Evolutionary conservation across 2,797 vertebrate species (phyloP), one percentile per base, ranked within the genome.

Genomic region (Lemur catta): DNA sequence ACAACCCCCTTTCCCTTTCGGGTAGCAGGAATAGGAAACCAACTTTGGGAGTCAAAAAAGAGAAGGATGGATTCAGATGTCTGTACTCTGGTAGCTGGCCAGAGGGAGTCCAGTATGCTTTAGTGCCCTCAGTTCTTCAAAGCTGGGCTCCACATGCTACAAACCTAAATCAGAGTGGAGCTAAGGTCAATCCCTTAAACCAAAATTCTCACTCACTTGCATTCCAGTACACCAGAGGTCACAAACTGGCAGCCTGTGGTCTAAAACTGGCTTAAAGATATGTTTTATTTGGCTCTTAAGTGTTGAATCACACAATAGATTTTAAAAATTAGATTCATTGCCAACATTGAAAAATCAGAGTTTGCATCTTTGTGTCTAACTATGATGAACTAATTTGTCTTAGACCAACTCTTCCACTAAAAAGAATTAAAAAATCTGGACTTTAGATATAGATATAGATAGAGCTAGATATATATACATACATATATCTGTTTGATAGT

Each of bases 311-410:
- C 63, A 86, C 30, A 30, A 33, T n/a, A 18, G 67, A 52, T 48
- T 84, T 95, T 92, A 52, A 85, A 81, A 96, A 63, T 90, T 84
- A 82, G 74, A 71, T 55, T 43, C 1, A 0, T 38, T 59, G 85
- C 48, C 93, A 79, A 69, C 24, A 69, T 28, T 20, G 46, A 86
- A 90, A 93, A 86, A 22, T 33, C 0, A 0, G 82, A 33, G 30
- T 61, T 86, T 61, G 22, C 35, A 30, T 61, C 93, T n/a, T 84
- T 55, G 6, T 46, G 79, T 61, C 72, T 26, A n/a, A 15, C 52
- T 46, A 14, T 2, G 57, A 67, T 3, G 79, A 61, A 59, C n/a
- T 22, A 50, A 35, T 24, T 82, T 46, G 7, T 74, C 84, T 90
- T 84, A n/a, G 20, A 52, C 52, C 59, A 67, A 59, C 22, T 12